Percentiles rank a stretch among this genome's conserved stretches.
Evolutionary conservation across 2,888 invertebrate genomes (phyloP).

Genomic region (Geophilus truncorum): DNA sequence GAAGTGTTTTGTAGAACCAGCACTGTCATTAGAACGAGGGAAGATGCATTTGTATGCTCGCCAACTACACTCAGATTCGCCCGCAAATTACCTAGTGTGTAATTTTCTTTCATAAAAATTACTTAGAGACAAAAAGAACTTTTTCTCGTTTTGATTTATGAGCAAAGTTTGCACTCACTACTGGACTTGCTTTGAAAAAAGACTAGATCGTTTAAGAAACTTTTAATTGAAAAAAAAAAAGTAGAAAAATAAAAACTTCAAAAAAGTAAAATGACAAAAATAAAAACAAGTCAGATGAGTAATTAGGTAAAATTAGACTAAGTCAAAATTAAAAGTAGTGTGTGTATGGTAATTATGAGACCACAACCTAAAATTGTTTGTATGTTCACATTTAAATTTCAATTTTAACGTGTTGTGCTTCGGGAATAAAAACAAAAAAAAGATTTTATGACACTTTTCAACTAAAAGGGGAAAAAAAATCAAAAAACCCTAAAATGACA

Average conservation of each 20-base stretch:
- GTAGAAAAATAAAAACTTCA: background rate
- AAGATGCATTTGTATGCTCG: conserved; percentile 17
- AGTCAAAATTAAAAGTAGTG: background rate
- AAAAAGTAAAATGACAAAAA: background rate
- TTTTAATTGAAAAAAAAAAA: background rate
- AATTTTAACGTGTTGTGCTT: background rate
- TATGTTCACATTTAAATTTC: background rate
- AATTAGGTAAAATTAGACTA: background rate
- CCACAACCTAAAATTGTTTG: background rate
- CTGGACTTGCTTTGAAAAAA: background rate
- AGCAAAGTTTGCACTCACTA: background rate
- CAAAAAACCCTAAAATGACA: background rate
- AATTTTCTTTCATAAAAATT: conserved; percentile 12
- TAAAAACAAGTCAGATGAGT: background rate
- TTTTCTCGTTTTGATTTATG: background rate
- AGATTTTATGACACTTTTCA: no score
- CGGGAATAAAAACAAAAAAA: background rate
- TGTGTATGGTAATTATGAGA: background rate
- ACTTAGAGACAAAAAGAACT: background rate
- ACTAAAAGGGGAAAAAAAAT: no score
- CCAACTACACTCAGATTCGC: background rate
- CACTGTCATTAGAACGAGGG: background rate
- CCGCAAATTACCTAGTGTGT: conserved; percentile 8
- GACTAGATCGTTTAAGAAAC: background rate
- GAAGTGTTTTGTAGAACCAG: conserved; percentile 1